Conservation (phyloP, 2,113 vertebrate genomes). For the Cygnus atratus region DNA sequence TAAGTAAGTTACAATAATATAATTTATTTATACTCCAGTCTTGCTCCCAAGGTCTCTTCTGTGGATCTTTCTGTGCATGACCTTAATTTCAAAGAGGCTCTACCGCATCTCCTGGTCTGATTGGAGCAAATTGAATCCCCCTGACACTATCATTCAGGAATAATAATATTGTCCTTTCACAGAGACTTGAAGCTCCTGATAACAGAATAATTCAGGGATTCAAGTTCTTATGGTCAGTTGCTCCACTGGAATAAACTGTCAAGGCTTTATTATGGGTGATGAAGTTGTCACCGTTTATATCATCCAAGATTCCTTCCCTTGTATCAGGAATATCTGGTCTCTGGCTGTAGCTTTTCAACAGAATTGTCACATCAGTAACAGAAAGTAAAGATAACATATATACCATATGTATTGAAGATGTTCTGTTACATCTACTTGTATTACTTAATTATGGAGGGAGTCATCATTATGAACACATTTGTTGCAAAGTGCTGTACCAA, state of each 20-base stretch:
- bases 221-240: not conserved
- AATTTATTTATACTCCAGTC: not conserved
- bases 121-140: conserved; percentile 49
- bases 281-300: not conserved
- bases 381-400: not conserved
- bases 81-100: conserved; percentile 13
- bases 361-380: not conserved
- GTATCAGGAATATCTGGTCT: not conserved
- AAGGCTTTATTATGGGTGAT: not conserved
- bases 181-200: not conserved
- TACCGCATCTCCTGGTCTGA: not conserved
- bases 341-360: not conserved
- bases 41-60: not conserved
- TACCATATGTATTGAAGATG: not conserved
- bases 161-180: conserved; percentile 27
- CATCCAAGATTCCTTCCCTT: not conserved
- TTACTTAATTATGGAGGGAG: not conserved
- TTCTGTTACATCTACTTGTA: not conserved
- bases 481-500: not conserved
- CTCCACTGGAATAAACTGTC: conserved; percentile 5
- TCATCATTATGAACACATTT: not conserved
- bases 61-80: not conserved
- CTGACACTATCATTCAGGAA: not conserved
- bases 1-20: not conserved
- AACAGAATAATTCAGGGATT: conserved; percentile 32